phyloP scores from a whole-genome alignment of 2,888 invertebrate genomes.

The Acronicta psi region DNA sequence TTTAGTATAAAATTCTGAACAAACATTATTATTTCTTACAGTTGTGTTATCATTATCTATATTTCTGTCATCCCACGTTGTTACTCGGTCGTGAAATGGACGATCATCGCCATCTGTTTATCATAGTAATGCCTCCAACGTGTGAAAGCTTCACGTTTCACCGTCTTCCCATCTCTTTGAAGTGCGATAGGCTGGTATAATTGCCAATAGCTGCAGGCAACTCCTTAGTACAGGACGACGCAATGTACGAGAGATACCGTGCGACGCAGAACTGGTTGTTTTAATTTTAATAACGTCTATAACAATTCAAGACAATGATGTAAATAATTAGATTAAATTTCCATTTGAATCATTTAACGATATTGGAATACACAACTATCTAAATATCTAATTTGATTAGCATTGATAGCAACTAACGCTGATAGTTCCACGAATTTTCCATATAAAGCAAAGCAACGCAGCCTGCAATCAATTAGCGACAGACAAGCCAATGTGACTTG shows the following conservation, averaged over 20 bases:
- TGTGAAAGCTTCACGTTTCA: slow-evolving; percentile 68
- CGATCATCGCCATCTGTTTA: slow-evolving; percentile 60
- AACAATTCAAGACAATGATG: background rate
- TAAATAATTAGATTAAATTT: too few relatives aligned
- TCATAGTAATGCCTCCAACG: slow-evolving; percentile 55
- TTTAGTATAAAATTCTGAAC: too few relatives aligned
- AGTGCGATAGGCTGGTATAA: slow-evolving; percentile 79
- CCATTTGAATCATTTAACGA: too few relatives aligned
- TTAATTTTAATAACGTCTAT: slow-evolving; percentile 35
- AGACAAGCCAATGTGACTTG: background rate
- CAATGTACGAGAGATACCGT: slow-evolving; percentile 46
- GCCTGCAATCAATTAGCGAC: background rate
- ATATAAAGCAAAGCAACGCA: background rate
- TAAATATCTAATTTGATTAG: background rate
- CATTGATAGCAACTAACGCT: background rate
- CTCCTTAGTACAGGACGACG: slow-evolving; percentile 54
- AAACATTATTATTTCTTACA: too few relatives aligned
- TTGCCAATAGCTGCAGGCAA: slow-evolving; percentile 84
- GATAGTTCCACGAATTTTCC: background rate
- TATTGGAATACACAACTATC: too few relatives aligned
- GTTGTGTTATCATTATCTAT: background rate
- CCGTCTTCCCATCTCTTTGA: slow-evolving; percentile 76
- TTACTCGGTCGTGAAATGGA: slow-evolving; percentile 1
- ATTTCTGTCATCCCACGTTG: slow-evolving; percentile 2
- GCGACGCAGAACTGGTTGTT: slow-evolving; percentile 19